Evolutionary conservation across 2,888 invertebrate species (phyloP).

Genomic region (Dryomyza anilis): DNA sequence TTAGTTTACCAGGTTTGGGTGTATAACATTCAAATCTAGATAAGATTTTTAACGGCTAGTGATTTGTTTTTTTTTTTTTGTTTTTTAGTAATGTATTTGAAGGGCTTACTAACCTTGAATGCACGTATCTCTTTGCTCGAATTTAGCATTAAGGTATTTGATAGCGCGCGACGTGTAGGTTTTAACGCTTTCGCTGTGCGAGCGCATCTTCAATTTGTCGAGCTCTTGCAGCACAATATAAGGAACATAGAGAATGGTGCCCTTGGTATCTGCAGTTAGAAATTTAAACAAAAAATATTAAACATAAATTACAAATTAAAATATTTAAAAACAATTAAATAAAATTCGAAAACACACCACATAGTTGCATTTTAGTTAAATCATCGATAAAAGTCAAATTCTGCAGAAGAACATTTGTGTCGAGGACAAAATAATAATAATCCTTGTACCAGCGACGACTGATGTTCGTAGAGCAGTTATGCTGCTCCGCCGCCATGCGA

Average conservation of each 20-base stretch:
- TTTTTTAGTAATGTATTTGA: no score
- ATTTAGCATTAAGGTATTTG: conserved; percentile 48
- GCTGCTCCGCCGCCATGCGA: conserved; percentile 39
- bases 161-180: conserved; percentile 46
- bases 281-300: neutral
- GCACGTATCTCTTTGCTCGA: no score
- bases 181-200: conserved; percentile 35
- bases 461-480: neutral
- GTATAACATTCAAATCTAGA: no score
- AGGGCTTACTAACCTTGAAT: no score
- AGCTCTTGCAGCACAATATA: conserved; percentile 65
- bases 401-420: conserved; percentile 64
- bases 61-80: no score
- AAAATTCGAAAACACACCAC: conserved; percentile 34
- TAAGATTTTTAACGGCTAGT: no score
- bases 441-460: conserved; percentile 38
- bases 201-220: conserved; percentile 61
- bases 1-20: no score
- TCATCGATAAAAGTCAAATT: conserved; percentile 57
- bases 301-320: neutral
- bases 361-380: conserved; percentile 48
- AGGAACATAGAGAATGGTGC: conserved; percentile 61
- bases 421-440: conserved; percentile 60
- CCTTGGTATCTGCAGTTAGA: conserved; percentile 41
- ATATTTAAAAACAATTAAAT: neutral